Evolutionary conservation across 2,888 invertebrate genomes (phyloP).

Genomic region (Glyphotaelius pellucidus): DNA sequence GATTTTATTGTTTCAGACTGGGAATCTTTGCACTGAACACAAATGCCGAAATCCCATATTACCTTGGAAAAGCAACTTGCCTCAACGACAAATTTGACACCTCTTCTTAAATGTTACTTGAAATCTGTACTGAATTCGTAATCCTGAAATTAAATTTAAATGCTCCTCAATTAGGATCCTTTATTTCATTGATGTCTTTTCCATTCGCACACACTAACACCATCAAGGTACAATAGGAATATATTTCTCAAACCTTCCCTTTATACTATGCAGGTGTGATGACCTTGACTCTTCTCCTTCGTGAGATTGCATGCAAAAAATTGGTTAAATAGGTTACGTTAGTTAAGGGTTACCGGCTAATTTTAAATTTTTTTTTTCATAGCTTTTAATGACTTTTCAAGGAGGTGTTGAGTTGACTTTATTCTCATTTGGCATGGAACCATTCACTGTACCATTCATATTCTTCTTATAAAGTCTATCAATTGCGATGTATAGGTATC

Average conservation of each 20-base stretch:
- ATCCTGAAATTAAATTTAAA: background rate
- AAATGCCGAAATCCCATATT: conserved; percentile 24
- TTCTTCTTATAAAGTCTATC: background rate
- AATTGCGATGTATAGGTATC: background rate
- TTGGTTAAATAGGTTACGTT: too few species aligned
- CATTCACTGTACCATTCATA: background rate
- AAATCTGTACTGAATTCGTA: background rate
- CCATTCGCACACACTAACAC: background rate
- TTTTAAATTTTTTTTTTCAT: too few species aligned
- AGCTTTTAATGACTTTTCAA: too few species aligned
- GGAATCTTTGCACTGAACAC: conserved; percentile 44
- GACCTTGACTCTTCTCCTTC: too few species aligned
- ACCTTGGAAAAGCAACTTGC: background rate
- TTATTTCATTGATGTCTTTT: background rate
- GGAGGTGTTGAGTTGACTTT: too few species aligned
- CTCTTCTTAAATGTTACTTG: background rate
- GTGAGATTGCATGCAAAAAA: background rate
- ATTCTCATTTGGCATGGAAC: too few species aligned
- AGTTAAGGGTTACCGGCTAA: too few species aligned
- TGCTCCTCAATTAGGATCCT: background rate
- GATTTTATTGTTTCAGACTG: conserved; percentile 31
- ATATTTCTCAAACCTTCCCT: background rate
- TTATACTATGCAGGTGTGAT: too few species aligned
- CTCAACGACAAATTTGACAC: background rate
- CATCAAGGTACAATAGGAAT: background rate